Evolutionary conservation across 2,888 invertebrate genomes (phyloP), one percentile per base, ranked within the genome.

Genomic region (Macaria notata): DNA sequence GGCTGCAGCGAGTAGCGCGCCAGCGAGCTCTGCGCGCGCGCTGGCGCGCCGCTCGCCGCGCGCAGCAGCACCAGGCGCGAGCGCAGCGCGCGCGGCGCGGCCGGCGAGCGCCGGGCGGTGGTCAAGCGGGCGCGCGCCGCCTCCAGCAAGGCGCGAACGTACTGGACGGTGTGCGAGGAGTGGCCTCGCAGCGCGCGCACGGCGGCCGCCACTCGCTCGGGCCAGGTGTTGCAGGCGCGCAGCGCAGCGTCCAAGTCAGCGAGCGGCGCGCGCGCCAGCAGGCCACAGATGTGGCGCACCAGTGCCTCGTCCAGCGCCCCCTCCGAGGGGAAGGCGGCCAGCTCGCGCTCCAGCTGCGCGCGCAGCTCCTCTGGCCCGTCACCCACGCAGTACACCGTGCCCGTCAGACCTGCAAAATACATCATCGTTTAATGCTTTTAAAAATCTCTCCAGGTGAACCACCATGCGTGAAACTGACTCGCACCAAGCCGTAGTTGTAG

Each of bases 371-470:
- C 67, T 3, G 78, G 78, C 3, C 62, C 61, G 9, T 68, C 69
- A 2, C 79, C 79, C 4, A 79, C 36, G 46, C 73, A 78, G 57
- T 68, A 80, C 0, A 80, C 68, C 5, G 71, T 74, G 8, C 80
- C 80, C 1, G 60, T 67, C 29, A 72, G 47, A 38, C 39, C 39
- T 39, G 33, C 33, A 33, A 4, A 29, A 6, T 6, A 6, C 33
- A 33, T 6, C n/a, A n/a, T n/a, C n/a, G n/a, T n/a, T n/a, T n/a
- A n/a, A n/a, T n/a, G n/a, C n/a, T n/a, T n/a, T n/a, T n/a, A n/a
- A n/a, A n/a, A n/a, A n/a, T n/a, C n/a, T n/a, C n/a, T n/a, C n/a
- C n/a, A n/a, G n/a, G n/a, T n/a, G n/a, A n/a, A n/a, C n/a, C n/a
- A n/a, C n/a, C n/a, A n/a, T n/a, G n/a, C n/a, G n/a, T n/a, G n/a